Evolutionary conservation across 92 coral and sea anemone genomes (phyloP).

Genomic region (Isaurus tuberculatus): DNA sequence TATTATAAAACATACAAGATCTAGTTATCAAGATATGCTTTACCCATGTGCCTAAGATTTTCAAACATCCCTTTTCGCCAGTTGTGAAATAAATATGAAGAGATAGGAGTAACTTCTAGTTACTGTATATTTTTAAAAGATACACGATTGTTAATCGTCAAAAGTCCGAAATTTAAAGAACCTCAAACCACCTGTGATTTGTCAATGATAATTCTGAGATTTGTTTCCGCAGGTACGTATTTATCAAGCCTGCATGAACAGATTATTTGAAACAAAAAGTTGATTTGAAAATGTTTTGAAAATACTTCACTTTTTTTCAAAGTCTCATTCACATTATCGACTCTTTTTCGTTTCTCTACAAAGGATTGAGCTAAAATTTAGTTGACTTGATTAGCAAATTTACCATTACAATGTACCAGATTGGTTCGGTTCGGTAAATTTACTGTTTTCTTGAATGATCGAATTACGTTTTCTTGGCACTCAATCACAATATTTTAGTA

Average conservation of each 20-base stretch:
- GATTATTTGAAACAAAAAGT: neutral
- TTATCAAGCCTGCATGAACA: neutral
- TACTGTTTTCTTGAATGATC: too few relatives aligned
- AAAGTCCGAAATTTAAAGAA: neutral
- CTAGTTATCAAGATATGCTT: neutral
- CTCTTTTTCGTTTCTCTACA: neutral
- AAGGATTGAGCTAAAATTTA: neutral
- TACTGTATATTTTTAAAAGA: neutral
- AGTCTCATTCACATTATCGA: neutral
- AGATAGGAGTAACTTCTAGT: constrained; percentile 7
- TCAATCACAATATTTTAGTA: too few relatives aligned
- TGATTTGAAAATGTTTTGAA: neutral
- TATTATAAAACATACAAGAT: constrained; percentile 22
- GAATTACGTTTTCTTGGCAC: too few relatives aligned
- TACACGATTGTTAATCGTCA: neutral
- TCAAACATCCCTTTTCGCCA: neutral
- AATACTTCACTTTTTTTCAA: neutral
- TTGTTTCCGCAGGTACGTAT: neutral
- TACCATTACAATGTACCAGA: too few relatives aligned
- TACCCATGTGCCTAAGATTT: constrained; percentile 3
- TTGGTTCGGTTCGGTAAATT: too few relatives aligned
- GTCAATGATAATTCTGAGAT: neutral
- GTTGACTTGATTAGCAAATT: neutral
- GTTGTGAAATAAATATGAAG: neutral
- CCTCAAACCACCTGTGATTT: neutral